Evolutionary conservation across 2,113 vertebrate species (phyloP).

Genomic region (Gallinago paraguaiae): DNA sequence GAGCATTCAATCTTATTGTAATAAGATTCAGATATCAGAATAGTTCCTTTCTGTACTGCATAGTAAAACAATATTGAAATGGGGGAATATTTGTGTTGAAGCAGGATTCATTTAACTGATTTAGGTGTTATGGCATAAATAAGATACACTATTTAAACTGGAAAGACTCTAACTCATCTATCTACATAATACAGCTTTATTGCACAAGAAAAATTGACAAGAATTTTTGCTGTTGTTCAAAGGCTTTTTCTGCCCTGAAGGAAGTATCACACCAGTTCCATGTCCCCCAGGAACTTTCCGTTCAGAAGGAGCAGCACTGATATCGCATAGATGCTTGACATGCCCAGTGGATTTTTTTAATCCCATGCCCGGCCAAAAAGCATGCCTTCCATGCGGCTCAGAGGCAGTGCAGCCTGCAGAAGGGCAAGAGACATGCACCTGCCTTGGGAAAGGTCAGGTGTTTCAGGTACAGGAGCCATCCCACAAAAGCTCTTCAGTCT

Average conservation of each 20-base stretch:
- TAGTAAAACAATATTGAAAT: not conserved
- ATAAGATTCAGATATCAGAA: rapidly evolving
- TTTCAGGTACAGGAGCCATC: slow-evolving; percentile 82
- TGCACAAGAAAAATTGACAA: rapidly evolving
- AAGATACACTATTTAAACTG: not conserved
- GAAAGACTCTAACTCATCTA: not conserved
- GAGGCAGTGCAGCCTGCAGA: slow-evolving; percentile 80
- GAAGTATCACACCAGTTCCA: slow-evolving; percentile 32
- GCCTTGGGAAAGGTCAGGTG: slow-evolving; percentile 70
- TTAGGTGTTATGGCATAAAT: not conserved
- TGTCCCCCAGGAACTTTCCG: slow-evolving; percentile 87
- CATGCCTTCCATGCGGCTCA: slow-evolving; percentile 80
- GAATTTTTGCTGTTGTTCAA: not conserved
- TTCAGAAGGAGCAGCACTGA: not conserved
- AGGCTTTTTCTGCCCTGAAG: slow-evolving; percentile 83
- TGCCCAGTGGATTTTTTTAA: slow-evolving; percentile 85
- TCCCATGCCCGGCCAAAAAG: slow-evolving; percentile 68
- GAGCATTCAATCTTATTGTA: not conserved
- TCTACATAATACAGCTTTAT: not conserved
- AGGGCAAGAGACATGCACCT: slow-evolving; percentile 80
- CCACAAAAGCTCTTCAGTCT: not conserved
- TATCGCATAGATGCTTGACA: slow-evolving; percentile 62
- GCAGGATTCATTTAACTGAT: not conserved
- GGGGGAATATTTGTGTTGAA: not conserved
- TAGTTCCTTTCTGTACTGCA: not conserved